These are phyloP conservation scores for Cardiocondyla obscurior DNA, from an alignment of 1,140 invertebrate species.

Conservation along the genomic window DNA sequence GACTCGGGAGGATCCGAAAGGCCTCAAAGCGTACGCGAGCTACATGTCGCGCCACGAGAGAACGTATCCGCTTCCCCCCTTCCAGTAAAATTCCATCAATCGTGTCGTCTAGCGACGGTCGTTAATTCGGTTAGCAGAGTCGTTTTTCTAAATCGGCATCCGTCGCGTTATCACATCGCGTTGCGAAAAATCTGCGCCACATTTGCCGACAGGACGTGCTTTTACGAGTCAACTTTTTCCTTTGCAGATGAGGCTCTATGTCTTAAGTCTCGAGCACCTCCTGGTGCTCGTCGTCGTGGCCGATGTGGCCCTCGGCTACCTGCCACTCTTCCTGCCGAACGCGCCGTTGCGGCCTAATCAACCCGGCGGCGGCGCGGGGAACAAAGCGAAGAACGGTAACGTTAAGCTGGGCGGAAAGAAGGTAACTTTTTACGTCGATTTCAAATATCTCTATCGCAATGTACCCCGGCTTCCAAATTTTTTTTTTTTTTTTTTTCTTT, in stretches of 20 bases:
- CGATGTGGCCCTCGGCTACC: not conserved
- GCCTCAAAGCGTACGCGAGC: too few species aligned
- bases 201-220: too few species aligned
- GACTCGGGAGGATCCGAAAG: not conserved
- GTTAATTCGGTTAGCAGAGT: too few species aligned
- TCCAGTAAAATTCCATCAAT: not conserved
- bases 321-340: slow-evolving; percentile 4
- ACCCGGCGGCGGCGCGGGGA: not conserved
- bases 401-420: not conserved
- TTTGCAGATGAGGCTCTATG: slow-evolving; percentile 1
- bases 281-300: not conserved
- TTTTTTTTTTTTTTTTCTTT: not conserved
- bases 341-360: not conserved
- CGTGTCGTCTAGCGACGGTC: too few species aligned
- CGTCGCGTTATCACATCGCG: too few species aligned
- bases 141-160: too few species aligned
- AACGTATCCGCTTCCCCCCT: too few species aligned
- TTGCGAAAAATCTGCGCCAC: too few species aligned
- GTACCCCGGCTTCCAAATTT: too few species aligned
- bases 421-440: not conserved
- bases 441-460: too few species aligned
- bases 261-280: not conserved
- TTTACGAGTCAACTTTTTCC: too few species aligned
- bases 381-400: not conserved
- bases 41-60: too few species aligned